Base-by-base conservation (phyloP, 2,113 vertebrate species). In the Platycercus adscitus region DNA sequence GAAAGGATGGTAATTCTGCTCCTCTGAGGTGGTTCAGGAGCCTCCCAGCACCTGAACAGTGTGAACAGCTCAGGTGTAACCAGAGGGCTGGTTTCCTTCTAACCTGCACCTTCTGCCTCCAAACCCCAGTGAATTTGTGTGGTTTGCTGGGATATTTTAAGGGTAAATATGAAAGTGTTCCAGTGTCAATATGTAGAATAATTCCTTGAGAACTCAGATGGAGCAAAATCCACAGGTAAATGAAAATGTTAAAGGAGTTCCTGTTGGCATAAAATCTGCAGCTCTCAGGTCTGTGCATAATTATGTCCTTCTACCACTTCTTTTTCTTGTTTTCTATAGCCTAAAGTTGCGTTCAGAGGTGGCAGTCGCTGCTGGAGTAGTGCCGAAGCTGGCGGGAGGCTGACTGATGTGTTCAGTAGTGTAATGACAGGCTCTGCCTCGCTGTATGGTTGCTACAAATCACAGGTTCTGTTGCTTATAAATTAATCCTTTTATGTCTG, bases 371-470 rank as follows among this genome's bases (percentile, higher is more conserved):
- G 96, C 97, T 97, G 97, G 97, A 97, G 90, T 64, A 28, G 80
- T 2, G 6, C 81, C 1, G 97, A 98, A 28, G 18, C 85, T 29
- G 91, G 79, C 46, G 71, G 96, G 56, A 80, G 97, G 37, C 64
- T 97, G 69, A 66, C 92, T 3, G 98, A 98, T 4, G 88, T 89
- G 5, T 97, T 98, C 97, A 80, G 95, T 70, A 79, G 78, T 29
- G 16, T 94, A 66, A n/a, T 96, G 94, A 95, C 92, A 19, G 97
- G 96, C 92, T 89, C 97, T 76, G 60, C 90, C 78, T 95, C 94
- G 1, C 97, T 97, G 56, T 97, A 97, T 41, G 96, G 97, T 47
- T 96, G 93, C 97, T 98, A 97, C 97, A 98, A 96, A 94, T 88
- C 96, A 61, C 98, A 98, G 98, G 98, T 98, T 65, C 55, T 0